A percentile compares a stretch with the other conserved stretches of the same genome.
phyloP scores from a whole-genome alignment of 1,140 invertebrate species.

The Frieseomelitta varia region DNA sequence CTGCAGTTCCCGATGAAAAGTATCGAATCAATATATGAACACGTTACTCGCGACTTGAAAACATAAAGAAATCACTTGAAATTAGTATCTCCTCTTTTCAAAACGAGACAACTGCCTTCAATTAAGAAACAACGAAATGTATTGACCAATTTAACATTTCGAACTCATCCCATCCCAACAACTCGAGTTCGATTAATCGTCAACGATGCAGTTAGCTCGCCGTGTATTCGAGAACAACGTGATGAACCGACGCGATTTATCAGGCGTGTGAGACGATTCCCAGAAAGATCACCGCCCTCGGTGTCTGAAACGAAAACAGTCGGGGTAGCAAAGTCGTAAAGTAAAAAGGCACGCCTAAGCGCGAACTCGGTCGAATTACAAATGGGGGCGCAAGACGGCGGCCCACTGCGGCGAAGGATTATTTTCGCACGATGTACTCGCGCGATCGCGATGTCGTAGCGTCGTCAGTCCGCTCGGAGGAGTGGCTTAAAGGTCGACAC shows the following conservation, averaged over 20 bases:
- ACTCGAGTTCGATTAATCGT: too few species aligned
- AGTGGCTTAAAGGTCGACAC: constrained; percentile 41
- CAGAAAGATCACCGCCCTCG: not conserved
- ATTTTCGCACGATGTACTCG: constrained; percentile 60
- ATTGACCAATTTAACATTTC: too few species aligned
- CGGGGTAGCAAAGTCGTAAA: constrained; percentile 8
- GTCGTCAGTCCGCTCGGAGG: not conserved
- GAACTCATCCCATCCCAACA: too few species aligned
- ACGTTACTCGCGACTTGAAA: too few species aligned
- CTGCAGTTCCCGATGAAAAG: too few species aligned
- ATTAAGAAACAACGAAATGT: not conserved
- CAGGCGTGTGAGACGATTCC: not conserved
- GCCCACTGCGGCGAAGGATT: constrained; percentile 34
- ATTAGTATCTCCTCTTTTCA: too few species aligned
- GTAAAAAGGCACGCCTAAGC: constrained; percentile 17
- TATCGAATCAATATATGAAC: too few species aligned
- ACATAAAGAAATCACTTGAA: too few species aligned
- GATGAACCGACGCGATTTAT: too few species aligned
- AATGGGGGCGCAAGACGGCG: constrained; percentile 16
- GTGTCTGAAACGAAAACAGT: not conserved
- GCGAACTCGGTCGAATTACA: constrained; percentile 36
- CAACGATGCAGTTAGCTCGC: too few species aligned
- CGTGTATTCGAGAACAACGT: too few species aligned
- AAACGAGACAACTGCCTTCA: too few species aligned
- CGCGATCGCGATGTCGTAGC: constrained; percentile 28